Conservation (phyloP, 2,797 vertebrate genomes). For the Spinus olivaceus region DNA sequence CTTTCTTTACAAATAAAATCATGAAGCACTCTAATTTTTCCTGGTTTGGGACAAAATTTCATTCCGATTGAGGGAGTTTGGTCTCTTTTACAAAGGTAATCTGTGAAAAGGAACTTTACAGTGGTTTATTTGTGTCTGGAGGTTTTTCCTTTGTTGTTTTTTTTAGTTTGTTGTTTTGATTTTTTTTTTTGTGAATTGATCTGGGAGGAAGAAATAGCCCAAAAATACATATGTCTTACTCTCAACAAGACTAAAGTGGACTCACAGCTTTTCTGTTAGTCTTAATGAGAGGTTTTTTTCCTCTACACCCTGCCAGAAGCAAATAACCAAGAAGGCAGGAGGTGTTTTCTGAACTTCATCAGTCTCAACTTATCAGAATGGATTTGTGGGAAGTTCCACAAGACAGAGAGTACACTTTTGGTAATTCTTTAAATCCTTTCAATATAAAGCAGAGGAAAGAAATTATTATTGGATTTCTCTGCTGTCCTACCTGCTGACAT, state of each 20-base stretch:
- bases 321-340: neutral
- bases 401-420: neutral
- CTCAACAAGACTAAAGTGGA: neutral
- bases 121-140: neutral
- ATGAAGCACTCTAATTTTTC: neutral
- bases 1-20: neutral
- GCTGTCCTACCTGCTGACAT: neutral
- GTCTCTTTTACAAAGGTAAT: neutral
- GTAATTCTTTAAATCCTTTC: neutral
- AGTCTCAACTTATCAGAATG: neutral
- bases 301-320: neutral
- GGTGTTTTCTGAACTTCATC: neutral
- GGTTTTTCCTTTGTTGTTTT: fast-evolving
- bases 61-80: neutral
- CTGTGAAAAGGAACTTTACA: neutral
- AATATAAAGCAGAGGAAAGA: neutral
- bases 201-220: neutral
- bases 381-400: neutral
- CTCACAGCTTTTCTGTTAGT: neutral
- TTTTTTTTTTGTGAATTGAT: neutral
- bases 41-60: neutral
- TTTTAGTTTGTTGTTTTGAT: neutral
- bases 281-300: neutral
- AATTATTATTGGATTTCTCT: neutral
- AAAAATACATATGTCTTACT: neutral